Evolutionary conservation across 2,113 vertebrate genomes (phyloP), one percentile per base, ranked within the genome.

Genomic region (Otocyon megalotis): DNA sequence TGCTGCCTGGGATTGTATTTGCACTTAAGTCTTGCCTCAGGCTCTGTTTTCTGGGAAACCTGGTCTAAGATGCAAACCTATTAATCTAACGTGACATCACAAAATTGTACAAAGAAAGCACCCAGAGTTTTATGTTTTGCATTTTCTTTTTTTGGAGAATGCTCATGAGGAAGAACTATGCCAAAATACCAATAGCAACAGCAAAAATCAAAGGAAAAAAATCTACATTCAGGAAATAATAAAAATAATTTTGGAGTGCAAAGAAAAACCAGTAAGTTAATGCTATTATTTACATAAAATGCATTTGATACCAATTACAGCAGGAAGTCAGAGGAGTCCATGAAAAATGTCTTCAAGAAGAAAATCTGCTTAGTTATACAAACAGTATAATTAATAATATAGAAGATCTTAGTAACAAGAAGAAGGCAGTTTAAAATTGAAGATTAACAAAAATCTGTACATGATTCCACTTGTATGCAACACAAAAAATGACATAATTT

Each of bases 301-400:
- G 7, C 50, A 80, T 95, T 84, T 84, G 65, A 62, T 69, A 81
- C 22, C 5, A 48, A 3, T 84, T 92, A 80, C 48, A 69, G 54
- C 17, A 92, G 22, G 65, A 82, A 92, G 28, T 50, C 37, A 92
- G 63, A 96, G 3, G 30, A 94, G 14, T 43, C 30, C 53, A 72
- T 54, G 63, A 87, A 72, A 83, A 86, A 54, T 87, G 16, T 35
- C 19, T 86, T 86, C 60, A 94, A 85, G 67, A 60, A 87, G 10
- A 76, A 93, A 96, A 56, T 89, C 69, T 76, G 28, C 37, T 89
- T 65, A 85, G 56, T 93, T 69, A 53, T 69, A 54, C n/a, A 82
- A 88, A 93, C 3, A 72, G 2, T 50, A 71, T 69, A 77, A 81
- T 63, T 81, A 87, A 54, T 76, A 77, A 89, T 86, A n/a, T 90